Evolutionary conservation across 2,888 invertebrate genomes (phyloP).

Genomic region (Perithous albicinctus): DNA sequence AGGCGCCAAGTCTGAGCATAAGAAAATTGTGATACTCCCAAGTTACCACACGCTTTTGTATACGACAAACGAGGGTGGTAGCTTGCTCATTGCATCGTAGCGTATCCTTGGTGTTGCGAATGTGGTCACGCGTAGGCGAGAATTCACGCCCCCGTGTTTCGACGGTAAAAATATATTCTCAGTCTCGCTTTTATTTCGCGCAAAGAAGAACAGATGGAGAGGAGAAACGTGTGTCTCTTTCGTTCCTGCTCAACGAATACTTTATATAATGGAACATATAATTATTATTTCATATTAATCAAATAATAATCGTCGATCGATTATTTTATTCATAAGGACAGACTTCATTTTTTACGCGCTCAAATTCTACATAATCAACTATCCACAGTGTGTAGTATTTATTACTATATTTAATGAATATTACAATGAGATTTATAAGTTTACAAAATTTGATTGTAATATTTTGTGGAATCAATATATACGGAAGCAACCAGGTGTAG

Average conservation of each 20-base stretch:
- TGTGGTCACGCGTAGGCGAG: slow-evolving; percentile 10
- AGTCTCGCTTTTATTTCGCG: background rate
- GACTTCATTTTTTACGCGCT: too few species aligned
- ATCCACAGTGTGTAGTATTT: too few species aligned
- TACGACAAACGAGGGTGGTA: background rate
- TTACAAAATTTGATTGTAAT: too few species aligned
- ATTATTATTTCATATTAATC: too few species aligned
- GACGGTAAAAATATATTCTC: slow-evolving; percentile 25
- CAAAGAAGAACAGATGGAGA: background rate
- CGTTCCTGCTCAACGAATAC: background rate
- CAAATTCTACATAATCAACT: too few species aligned
- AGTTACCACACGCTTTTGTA: background rate
- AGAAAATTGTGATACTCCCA: background rate
- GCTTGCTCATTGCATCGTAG: slow-evolving; percentile 4
- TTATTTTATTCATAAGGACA: too few species aligned
- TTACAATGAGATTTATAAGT: too few species aligned
- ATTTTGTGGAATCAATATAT: too few species aligned
- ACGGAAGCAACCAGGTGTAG: too few species aligned
- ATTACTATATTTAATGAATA: too few species aligned
- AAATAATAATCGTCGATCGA: too few species aligned
- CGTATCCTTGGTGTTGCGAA: background rate
- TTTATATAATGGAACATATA: too few species aligned
- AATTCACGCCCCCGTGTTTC: slow-evolving; percentile 21
- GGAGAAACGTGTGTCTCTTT: background rate
- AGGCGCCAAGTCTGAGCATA: background rate